Conservation (phyloP, 92 coral and sea anemone genomes). For the Epizoanthus fatuus region DNA sequence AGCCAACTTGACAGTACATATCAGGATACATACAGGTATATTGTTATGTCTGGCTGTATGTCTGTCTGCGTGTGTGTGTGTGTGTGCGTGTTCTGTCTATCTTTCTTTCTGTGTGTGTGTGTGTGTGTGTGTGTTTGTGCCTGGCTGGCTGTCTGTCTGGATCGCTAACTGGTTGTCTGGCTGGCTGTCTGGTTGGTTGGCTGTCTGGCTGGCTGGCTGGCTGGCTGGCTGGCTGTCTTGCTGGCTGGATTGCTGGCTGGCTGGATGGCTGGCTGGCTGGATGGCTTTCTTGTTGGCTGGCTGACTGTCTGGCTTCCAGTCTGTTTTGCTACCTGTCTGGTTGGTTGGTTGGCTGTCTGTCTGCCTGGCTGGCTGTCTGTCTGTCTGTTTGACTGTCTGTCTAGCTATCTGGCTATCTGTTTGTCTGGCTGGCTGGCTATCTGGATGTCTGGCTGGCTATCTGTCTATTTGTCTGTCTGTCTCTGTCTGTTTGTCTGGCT, state of each 20-base stretch:
- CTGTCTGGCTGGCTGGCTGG: too few species aligned
- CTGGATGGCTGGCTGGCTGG: too few species aligned
- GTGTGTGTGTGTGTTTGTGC: too few species aligned
- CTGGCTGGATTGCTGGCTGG: too few species aligned
- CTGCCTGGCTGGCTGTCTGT: neutral
- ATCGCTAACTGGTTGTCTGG: too few species aligned
- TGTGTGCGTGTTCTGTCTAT: neutral
- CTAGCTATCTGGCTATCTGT: neutral
- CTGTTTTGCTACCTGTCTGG: neutral
- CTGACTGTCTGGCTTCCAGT: neutral
- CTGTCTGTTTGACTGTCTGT: neutral
- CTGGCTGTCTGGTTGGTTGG: too few species aligned
- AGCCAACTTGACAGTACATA: constrained; percentile 36
- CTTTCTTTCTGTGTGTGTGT: neutral
- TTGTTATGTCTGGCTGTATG: too few species aligned
- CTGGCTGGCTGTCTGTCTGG: too few species aligned
- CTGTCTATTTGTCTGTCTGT: too few species aligned
- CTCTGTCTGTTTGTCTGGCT: too few species aligned
- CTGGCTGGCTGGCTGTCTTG: too few species aligned
- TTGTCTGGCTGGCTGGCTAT: neutral
- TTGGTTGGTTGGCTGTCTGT: neutral
- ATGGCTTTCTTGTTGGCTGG: too few species aligned
- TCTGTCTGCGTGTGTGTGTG: neutral
- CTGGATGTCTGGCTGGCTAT: neutral
- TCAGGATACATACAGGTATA: constrained; percentile 42